phyloP scores from a whole-genome alignment of 2,797 vertebrate species.

The Mus caroli region DNA sequence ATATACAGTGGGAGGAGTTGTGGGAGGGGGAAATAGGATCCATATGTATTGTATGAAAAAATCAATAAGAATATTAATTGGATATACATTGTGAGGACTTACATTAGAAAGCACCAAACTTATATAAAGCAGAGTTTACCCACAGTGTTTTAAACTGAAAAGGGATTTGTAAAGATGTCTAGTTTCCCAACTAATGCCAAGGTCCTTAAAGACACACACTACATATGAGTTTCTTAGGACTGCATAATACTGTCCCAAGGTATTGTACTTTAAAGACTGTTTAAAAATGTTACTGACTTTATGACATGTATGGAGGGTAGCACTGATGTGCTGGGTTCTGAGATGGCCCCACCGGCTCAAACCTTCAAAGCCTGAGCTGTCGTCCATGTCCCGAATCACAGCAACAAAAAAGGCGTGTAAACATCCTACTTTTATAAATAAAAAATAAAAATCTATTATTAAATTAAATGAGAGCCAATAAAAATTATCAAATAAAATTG shows the following conservation, averaged over 20 bases:
- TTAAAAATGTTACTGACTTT: not conserved
- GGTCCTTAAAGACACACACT: not conserved
- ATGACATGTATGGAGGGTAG: not conserved
- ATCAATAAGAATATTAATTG: not conserved
- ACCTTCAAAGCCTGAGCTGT: not conserved
- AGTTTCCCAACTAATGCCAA: not conserved
- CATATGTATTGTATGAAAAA: no score
- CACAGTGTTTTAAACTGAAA: not conserved
- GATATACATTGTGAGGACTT: not conserved
- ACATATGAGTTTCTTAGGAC: not conserved
- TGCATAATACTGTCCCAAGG: not conserved
- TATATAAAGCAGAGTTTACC: not conserved
- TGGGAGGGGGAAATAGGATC: not conserved
- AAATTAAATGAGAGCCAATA: not conserved
- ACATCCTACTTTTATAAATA: not conserved
- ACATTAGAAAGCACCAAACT: not conserved
- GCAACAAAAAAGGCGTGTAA: not conserved
- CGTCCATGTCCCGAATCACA: not conserved
- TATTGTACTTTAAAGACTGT: not conserved
- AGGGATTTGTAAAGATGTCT: not conserved
- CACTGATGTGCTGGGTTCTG: not conserved
- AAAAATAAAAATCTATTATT: not conserved
- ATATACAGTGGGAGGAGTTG: not conserved
- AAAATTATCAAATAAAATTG: not conserved
- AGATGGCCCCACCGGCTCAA: not conserved